Evolutionary conservation across 2,113 vertebrate species (phyloP).

Genomic region (Martes martes): DNA sequence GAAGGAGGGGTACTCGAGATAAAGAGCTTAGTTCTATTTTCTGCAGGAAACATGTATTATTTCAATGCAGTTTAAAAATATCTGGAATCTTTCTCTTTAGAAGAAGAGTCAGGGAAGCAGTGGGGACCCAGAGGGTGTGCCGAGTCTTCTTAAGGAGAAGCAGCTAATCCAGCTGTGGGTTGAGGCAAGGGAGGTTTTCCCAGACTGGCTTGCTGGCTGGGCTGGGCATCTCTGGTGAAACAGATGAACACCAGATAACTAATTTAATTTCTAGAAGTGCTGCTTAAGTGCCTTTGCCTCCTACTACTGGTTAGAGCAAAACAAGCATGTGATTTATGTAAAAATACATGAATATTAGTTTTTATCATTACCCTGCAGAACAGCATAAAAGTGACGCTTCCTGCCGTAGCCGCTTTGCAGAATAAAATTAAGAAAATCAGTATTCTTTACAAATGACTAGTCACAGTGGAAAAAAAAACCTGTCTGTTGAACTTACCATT

Average conservation of each 20-base stretch:
- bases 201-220: background rate
- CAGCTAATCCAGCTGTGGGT: background rate
- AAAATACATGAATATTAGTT: conserved; percentile 45
- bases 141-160: background rate
- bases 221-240: background rate
- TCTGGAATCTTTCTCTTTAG: background rate
- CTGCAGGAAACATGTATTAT: background rate
- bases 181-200: background rate
- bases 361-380: conserved; percentile 36
- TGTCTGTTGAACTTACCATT: background rate
- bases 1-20: background rate
- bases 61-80: background rate
- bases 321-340: conserved; percentile 48
- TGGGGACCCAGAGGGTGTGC: background rate
- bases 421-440: conserved; percentile 60
- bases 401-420: background rate
- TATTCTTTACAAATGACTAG: conserved; percentile 33
- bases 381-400: conserved; percentile 34
- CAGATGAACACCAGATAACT: background rate
- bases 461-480: conserved; percentile 3
- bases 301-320: conserved; percentile 29
- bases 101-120: background rate
- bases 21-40: background rate
- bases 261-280: conserved; percentile 46
- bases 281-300: conserved; percentile 42